Conservation (phyloP, 2,797 vertebrate species). For the Cephalopachus bancanus region DNA sequence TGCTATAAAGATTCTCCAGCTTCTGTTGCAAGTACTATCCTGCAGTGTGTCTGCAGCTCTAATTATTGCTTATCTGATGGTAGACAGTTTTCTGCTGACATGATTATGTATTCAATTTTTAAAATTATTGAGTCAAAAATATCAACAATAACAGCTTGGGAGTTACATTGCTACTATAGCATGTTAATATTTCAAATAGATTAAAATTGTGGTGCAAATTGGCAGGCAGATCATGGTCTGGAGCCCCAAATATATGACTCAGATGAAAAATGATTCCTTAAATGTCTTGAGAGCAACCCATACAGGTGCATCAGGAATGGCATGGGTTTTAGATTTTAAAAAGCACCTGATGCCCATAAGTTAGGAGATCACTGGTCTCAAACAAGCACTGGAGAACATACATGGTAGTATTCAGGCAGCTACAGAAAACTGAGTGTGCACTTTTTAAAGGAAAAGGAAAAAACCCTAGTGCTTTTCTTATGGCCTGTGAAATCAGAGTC, state of each 20-base stretch:
- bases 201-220: constrained; percentile 58
- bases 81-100: constrained; percentile 78
- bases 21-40: constrained; percentile 78
- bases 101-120: constrained; percentile 82
- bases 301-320: neutral
- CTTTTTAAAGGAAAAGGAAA: constrained; percentile 75
- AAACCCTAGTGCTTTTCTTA: constrained; percentile 74
- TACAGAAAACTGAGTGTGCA: constrained; percentile 56
- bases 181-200: constrained; percentile 67
- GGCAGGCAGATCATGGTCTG: constrained; percentile 19
- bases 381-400: constrained; percentile 29
- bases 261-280: constrained; percentile 64
- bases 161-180: constrained; percentile 23
- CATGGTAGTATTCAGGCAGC: constrained; percentile 34
- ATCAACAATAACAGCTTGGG: constrained; percentile 51
- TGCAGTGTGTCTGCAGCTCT: constrained; percentile 65
- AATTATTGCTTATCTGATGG: constrained; percentile 77
- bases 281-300: constrained; percentile 30
- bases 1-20: constrained; percentile 76
- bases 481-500: constrained; percentile 78
- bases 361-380: constrained; percentile 35
- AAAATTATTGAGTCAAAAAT: constrained; percentile 82
- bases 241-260: constrained; percentile 50
- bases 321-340: constrained; percentile 55
- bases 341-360: constrained; percentile 38